Conservation (phyloP, 2,888 invertebrate genomes). For the Crepidodera aurea region DNA sequence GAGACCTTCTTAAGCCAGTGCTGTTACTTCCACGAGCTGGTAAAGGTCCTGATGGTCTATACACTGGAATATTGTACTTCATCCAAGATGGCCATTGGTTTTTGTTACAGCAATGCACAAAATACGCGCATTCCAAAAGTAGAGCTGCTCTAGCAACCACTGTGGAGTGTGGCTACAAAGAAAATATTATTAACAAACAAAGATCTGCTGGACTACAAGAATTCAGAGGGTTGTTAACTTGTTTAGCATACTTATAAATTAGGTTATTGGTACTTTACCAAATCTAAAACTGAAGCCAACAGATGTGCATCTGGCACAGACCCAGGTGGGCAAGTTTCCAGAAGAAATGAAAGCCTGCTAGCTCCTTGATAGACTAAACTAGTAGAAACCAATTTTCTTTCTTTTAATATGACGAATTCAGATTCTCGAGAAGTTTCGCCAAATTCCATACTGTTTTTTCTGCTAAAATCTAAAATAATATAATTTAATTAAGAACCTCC, state of each 20-base stretch:
- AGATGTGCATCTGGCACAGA: constrained; percentile 96
- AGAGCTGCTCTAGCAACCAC: constrained; percentile 92
- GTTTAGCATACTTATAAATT: no score
- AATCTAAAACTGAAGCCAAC: constrained; percentile 90
- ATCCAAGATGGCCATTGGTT: constrained; percentile 99
- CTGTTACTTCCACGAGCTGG: constrained; percentile 57
- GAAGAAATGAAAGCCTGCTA: constrained; percentile 85
- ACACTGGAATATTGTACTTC: constrained; percentile 83
- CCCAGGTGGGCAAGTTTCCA: constrained; percentile 96
- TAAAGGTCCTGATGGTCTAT: constrained; percentile 74
- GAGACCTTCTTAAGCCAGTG: constrained; percentile 63
- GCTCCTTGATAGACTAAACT: constrained; percentile 87
- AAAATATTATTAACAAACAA: neutral
- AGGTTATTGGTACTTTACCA: no score
- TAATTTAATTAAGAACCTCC: neutral
- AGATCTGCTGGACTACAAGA: no score
- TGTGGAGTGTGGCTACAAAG: constrained; percentile 84
- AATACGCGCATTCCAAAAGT: constrained; percentile 92
- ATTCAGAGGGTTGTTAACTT: no score
- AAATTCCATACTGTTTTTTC: constrained; percentile 84
- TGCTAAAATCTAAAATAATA: constrained; percentile 69
- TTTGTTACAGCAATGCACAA: constrained; percentile 97
- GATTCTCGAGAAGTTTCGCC: constrained; percentile 83
- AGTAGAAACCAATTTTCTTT: constrained; percentile 83
- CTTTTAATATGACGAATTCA: constrained; percentile 87